Percentiles rank a stretch among this genome's conserved stretches.
phyloP scores from a whole-genome alignment of 2,113 vertebrate species.

The Pseudolaguvia tuberculata region DNA sequence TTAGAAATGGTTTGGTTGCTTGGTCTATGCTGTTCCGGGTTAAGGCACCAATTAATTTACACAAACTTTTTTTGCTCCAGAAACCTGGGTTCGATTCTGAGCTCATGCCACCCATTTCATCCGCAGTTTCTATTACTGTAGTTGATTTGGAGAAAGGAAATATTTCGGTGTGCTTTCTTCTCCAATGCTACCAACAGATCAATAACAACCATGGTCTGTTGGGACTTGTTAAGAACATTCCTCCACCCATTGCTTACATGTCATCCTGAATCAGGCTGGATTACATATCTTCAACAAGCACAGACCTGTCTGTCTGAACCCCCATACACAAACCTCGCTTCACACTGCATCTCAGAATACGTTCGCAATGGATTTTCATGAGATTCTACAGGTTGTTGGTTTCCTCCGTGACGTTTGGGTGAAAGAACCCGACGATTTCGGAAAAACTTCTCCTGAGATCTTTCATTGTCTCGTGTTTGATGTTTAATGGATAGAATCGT shows the following conservation, averaged over 20 bases:
- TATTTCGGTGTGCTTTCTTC: constrained; percentile 7
- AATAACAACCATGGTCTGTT: constrained; percentile 61
- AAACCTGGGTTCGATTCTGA: too few species aligned
- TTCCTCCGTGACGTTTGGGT: too few species aligned
- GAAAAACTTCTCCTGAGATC: neutral
- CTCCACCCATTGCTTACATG: constrained; percentile 70
- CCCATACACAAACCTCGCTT: constrained; percentile 21
- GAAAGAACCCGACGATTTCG: too few species aligned
- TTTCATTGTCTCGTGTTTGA: neutral
- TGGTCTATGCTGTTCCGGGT: too few species aligned
- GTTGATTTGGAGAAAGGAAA: neutral
- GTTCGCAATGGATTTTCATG: constrained; percentile 50
- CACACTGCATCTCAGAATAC: constrained; percentile 37
- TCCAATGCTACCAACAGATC: constrained; percentile 55
- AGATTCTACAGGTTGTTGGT: too few species aligned
- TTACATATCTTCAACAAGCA: constrained; percentile 70
- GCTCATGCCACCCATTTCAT: too few species aligned
- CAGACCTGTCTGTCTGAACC: constrained; percentile 53
- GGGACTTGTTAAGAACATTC: constrained; percentile 72
- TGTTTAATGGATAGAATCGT: neutral
- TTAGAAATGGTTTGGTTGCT: too few species aligned
- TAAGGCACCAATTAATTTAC: too few species aligned
- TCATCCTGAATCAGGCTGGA: constrained; percentile 67
- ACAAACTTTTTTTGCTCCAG: too few species aligned
- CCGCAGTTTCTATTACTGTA: too few species aligned